These are phyloP conservation scores for Chaenocephalus aceratus DNA, from an alignment of 2,113 vertebrate species.

Conservation along the genomic window DNA sequence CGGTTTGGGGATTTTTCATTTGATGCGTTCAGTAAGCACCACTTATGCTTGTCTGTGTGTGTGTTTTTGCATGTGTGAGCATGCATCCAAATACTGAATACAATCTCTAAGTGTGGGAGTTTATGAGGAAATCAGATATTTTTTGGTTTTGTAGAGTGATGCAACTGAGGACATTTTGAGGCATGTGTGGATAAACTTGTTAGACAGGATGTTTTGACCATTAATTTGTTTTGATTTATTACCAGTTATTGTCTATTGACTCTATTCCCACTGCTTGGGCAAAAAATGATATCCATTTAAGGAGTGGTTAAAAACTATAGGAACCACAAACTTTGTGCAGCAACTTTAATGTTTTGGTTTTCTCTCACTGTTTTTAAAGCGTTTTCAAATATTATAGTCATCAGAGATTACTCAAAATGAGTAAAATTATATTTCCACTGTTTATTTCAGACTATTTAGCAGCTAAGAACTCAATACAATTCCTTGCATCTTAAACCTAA, in stretches of 20 bases:
- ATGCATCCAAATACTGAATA: not conserved
- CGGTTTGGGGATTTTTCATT: constrained; percentile 30
- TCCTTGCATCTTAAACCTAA: too few relatives aligned
- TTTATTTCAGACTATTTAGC: too few relatives aligned
- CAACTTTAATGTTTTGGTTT: too few relatives aligned
- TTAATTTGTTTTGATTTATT: not conserved
- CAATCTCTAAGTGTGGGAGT: constrained; percentile 27
- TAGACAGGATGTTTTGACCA: not conserved
- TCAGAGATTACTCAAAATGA: too few relatives aligned
- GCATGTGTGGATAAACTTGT: not conserved
- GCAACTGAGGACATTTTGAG: not conserved
- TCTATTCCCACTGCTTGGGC: not conserved
- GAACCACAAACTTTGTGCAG: too few relatives aligned
- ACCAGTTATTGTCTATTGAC: not conserved
- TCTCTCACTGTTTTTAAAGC: too few relatives aligned
- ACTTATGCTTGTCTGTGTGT: not conserved
- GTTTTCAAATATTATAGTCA: too few relatives aligned
- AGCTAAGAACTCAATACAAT: too few relatives aligned
- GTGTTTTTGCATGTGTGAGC: constrained; percentile 11
- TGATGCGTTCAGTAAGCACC: not conserved
- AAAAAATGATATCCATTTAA: not conserved
- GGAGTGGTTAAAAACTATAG: not conserved
- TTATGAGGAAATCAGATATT: not conserved
- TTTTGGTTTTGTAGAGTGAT: constrained; percentile 13
- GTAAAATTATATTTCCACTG: too few relatives aligned